Base-by-base conservation (phyloP, 1,140 invertebrate genomes). In the Philopotamus ludificatus region DNA sequence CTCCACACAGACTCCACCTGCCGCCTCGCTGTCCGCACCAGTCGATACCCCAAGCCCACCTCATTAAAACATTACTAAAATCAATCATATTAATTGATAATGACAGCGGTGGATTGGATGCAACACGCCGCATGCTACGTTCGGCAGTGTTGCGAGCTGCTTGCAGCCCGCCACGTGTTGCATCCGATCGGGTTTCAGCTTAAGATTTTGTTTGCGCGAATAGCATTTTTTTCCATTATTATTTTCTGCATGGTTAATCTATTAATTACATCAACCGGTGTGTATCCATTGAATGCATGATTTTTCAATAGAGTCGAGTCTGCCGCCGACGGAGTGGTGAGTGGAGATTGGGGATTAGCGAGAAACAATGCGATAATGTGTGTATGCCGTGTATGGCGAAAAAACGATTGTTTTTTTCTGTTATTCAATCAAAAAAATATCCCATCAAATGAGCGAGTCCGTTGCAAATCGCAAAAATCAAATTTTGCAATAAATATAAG, bases 281-380 rank as follows among this genome's bases (percentile, higher is more conserved):
- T 54, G 51, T 54, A 34, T 42, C 41, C 20, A 23, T 26, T 54
- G 16, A 28, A 60, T 34, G 41, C n/a, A 58, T 47, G 42, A 47
- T 60, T 60, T 60, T 60, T 60, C 57, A 60, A 60, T 60, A 47
- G 20, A 23, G 10, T 42, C 15, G 28, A 3, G 2, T 15, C 15
- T 3, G 8, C 18, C 44, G 8, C 15, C 44, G 44, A 12, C 15
- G 44, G 42, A 28, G 42, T 60, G 57, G 20, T 16, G 23, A 9
- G n/a, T 25, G 23, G 57, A 60, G 57, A 60, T 60, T 60, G 57
- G 41, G 57, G 57, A 60, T 60, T 60, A 60, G 41, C 23, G 57
- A 57, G 42, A 8, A 42, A 18, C 22, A 47, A 60, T 47, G 34
- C 15, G 15, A 60, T 41, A 39, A 57, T 57, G 45, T 49, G 15